phyloP scores from a whole-genome alignment of 2,797 vertebrate genomes.

The Todus mexicanus region DNA sequence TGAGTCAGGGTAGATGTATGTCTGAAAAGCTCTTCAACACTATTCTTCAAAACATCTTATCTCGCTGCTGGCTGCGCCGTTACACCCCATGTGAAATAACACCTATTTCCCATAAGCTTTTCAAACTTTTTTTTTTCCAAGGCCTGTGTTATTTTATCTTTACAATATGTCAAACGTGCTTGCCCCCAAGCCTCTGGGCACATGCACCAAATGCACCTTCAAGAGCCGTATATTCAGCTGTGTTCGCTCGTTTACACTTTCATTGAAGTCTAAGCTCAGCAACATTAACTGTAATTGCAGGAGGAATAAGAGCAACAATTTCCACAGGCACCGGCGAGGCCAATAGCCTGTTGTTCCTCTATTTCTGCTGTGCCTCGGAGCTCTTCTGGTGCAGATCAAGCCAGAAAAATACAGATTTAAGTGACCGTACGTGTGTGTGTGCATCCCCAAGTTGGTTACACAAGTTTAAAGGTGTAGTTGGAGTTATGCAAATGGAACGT shows the following conservation, averaged over 20 bases:
- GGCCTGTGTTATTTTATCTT: not conserved
- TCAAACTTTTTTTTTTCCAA: not conserved
- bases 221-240: not conserved
- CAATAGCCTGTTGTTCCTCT: accelerated
- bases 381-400: not conserved
- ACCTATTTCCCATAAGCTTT: not conserved
- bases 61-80: not conserved
- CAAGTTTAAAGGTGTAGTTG: not conserved
- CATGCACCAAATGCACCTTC: not conserved
- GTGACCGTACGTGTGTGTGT: not conserved
- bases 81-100: not conserved
- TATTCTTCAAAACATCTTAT: not conserved
- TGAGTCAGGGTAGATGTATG: not conserved
- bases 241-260: not conserved
- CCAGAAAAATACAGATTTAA: not conserved
- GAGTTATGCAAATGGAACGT: not conserved
- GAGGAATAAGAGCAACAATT: not conserved
- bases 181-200: not conserved
- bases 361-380: not conserved
- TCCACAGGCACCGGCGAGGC: not conserved
- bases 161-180: not conserved
- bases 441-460: not conserved
- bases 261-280: not conserved
- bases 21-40: not conserved
- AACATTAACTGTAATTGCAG: not conserved